Conservation (phyloP, 2,888 invertebrate genomes). For the Labia minor region DNA sequence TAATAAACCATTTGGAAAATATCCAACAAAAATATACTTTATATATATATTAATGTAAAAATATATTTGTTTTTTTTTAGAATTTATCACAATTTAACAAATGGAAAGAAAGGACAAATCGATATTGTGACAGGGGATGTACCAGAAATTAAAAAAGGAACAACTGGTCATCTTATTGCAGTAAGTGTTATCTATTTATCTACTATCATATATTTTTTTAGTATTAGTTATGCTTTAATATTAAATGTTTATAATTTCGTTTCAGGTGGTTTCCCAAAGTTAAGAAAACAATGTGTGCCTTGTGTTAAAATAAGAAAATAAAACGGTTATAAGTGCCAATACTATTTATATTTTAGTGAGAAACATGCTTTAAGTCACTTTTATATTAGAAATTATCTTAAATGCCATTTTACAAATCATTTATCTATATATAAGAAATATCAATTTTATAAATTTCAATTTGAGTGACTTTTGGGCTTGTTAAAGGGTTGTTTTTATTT, state of each 20-base stretch:
- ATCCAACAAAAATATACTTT: no score
- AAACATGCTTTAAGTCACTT: neutral
- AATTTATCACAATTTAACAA: constrained; percentile 70
- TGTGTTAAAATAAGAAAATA: neutral
- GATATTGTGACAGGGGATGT: constrained; percentile 67
- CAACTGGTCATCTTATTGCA: constrained; percentile 76
- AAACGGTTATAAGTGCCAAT: neutral
- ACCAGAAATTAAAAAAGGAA: constrained; percentile 63
- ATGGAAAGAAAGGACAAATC: constrained; percentile 76
- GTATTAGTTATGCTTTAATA: neutral
- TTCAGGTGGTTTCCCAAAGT: neutral
- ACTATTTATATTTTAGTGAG: neutral
- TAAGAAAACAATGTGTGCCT: neutral
- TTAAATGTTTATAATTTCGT: neutral
- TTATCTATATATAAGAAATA: no score
- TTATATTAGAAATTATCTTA: no score
- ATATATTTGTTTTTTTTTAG: constrained; percentile 44
- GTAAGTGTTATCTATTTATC: constrained; percentile 37
- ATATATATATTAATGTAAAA: no score
- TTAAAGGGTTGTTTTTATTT: no score
- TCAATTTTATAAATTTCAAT: no score
- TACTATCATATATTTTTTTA: neutral
- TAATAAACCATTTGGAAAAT: no score
- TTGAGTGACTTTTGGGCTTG: no score
- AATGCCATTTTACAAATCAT: no score